Evolutionary conservation across 2,113 vertebrate genomes (phyloP).

Genomic region (Helogale parvula): DNA sequence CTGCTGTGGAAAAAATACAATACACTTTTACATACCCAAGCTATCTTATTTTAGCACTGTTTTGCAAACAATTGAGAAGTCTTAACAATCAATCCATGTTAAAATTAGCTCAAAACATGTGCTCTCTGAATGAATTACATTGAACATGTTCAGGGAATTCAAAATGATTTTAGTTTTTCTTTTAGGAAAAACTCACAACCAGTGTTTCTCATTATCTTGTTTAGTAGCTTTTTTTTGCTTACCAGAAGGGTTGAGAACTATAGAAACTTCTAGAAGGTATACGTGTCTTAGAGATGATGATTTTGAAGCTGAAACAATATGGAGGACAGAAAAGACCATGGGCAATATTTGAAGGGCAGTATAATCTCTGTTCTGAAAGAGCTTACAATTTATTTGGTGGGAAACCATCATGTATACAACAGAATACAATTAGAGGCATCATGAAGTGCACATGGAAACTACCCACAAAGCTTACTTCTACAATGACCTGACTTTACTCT

Average conservation of each 20-base stretch:
- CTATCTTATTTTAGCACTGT: constrained; percentile 48
- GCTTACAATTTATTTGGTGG: background rate
- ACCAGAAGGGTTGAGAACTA: background rate
- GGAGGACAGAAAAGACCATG: background rate
- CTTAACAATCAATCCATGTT: constrained; percentile 39
- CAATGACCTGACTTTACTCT: background rate
- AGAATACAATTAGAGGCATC: background rate
- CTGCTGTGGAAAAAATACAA: constrained; percentile 34
- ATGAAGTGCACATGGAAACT: background rate
- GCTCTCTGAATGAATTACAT: constrained; percentile 25
- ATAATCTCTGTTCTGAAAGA: background rate
- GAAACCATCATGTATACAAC: background rate
- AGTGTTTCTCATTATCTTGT: background rate
- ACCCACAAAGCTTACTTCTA: background rate
- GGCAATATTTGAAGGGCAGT: background rate
- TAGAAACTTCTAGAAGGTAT: constrained; percentile 32
- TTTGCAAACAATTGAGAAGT: constrained; percentile 57
- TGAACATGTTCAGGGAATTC: constrained; percentile 15
- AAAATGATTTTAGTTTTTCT: constrained; percentile 38
- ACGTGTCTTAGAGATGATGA: background rate
- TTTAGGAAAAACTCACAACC: constrained; percentile 11
- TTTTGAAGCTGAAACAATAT: constrained; percentile 43
- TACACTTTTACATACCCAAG: constrained; percentile 6
- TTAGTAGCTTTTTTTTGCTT: constrained; percentile 20
- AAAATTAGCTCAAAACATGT: constrained; percentile 55